Conservation (phyloP, 2,888 invertebrate species). For the Chrysodeixis includens region DNA sequence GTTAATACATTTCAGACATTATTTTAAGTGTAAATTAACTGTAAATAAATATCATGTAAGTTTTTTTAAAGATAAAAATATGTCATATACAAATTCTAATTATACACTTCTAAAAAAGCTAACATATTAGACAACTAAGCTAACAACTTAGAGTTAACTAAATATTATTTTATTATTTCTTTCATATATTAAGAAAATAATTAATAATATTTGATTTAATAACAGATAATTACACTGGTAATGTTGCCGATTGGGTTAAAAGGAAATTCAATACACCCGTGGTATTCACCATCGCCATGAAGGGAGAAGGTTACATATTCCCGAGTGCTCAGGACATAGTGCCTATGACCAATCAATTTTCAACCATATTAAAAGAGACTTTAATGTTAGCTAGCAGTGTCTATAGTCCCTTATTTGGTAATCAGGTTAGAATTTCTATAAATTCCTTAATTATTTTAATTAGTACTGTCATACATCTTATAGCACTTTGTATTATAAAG, state of each 20-base stretch:
- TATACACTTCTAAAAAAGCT: too few species aligned
- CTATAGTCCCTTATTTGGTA: slow-evolving; percentile 78
- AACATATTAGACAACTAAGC: too few species aligned
- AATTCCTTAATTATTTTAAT: slow-evolving; percentile 17
- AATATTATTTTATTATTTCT: too few species aligned
- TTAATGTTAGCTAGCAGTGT: slow-evolving; percentile 72
- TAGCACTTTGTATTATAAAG: too few species aligned
- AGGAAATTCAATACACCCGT: slow-evolving; percentile 77
- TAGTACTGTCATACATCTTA: slow-evolving; percentile 25
- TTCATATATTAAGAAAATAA: not conserved
- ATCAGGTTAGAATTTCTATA: slow-evolving; percentile 34
- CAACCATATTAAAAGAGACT: slow-evolving; percentile 72
- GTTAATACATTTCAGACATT: too few species aligned
- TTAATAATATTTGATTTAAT: not conserved
- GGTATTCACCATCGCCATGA: slow-evolving; percentile 77
- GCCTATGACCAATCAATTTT: slow-evolving; percentile 66
- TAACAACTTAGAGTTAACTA: too few species aligned
- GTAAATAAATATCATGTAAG: too few species aligned
- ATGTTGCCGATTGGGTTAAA: slow-evolving; percentile 84
- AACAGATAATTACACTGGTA: slow-evolving; percentile 77
- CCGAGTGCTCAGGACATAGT: slow-evolving; percentile 65
- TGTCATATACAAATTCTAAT: too few species aligned
- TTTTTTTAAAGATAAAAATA: too few species aligned
- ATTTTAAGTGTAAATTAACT: too few species aligned
- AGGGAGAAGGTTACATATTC: slow-evolving; percentile 62